Evolutionary conservation across 2,888 invertebrate species (phyloP), one percentile per base, ranked within the genome.

Genomic region (Nymphalis polychloros): DNA sequence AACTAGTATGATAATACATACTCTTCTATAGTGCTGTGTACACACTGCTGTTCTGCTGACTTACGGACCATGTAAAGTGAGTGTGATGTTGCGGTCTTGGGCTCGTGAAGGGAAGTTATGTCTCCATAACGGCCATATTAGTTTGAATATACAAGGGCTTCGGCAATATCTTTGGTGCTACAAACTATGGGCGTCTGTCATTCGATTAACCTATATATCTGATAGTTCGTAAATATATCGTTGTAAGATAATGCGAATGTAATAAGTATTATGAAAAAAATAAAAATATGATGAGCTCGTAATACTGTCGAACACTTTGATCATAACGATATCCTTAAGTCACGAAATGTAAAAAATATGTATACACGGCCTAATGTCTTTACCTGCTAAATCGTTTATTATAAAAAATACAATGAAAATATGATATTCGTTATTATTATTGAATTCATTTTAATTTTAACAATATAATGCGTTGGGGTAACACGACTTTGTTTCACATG

Each of bases 1-100:
- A 49, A 19, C n/a, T 49, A n/a, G n/a, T 19, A 49, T 49, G 49
- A 19, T 49, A n/a, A 23, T 23, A 7, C 35, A 35, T 62, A 50
- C 17, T 35, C 41, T 31, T 52, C 17, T 53, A 27, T 19, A n/a
- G 19, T n/a, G 49, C 50, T n/a, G 19, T 53, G 60, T 49, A 41
- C 60, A 23, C 35, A 55, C 55, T 55, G 55, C 31, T 55, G 55
- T 55, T 55, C 55, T 20, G 59, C 55, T 66, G 65, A 68, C 65
- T 71, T 67, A 71, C 63, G 68, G 47, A 55, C 31, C 66, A 61
- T 66, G 67, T 67, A 20, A 60, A 62, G 55, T 55, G 41, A 67
- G 59, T 53, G 49, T 20, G 63, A 59, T 52, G 53, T 48, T 63
- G 63, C 62, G 67, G 67, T 67, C 55, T 67, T 62, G 23, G 48